Conservation (phyloP, 2,888 invertebrate species). For the Mantis religiosa region DNA sequence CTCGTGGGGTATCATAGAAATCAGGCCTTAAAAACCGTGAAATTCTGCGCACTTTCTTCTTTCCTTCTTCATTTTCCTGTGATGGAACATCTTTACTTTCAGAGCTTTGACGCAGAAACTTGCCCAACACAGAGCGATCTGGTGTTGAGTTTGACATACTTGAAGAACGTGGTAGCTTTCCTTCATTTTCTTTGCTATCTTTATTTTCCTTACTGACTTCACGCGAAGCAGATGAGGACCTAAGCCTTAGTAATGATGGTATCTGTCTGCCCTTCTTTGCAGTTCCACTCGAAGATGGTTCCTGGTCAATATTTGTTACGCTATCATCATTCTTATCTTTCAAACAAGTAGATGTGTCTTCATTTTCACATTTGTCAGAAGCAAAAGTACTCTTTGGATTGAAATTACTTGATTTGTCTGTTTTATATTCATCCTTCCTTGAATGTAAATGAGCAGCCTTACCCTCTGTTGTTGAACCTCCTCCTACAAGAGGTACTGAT, state of each 20-base stretch:
- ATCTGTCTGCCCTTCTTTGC: not conserved
- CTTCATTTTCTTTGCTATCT: not conserved
- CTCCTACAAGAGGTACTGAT: not conserved
- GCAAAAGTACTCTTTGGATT: not conserved
- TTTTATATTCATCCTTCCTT: not conserved
- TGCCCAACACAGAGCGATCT: conserved; percentile 55
- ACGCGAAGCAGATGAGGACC: conserved; percentile 1
- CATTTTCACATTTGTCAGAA: not conserved
- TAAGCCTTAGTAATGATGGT: conserved; percentile 3
- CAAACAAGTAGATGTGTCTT: not conserved
- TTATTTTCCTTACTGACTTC: not conserved
- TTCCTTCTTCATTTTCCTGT: conserved; percentile 2
- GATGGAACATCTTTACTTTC: conserved; percentile 29
- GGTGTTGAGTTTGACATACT: conserved; percentile 37
- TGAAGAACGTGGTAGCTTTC: not conserved
- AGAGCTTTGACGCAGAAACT: conserved; percentile 52
- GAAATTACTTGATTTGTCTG: not conserved
- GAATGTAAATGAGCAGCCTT: not conserved
- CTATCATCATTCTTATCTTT: not conserved
- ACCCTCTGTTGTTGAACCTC: not conserved
- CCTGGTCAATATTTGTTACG: not conserved
- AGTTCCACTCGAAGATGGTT: not conserved
- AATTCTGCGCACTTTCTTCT: conserved; percentile 52
- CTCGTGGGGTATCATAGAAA: conserved; percentile 66
- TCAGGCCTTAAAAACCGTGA: conserved; percentile 74